Evolutionary conservation across 2,113 vertebrate genomes (phyloP).

Genomic region (Gnathonemus longibarbis): DNA sequence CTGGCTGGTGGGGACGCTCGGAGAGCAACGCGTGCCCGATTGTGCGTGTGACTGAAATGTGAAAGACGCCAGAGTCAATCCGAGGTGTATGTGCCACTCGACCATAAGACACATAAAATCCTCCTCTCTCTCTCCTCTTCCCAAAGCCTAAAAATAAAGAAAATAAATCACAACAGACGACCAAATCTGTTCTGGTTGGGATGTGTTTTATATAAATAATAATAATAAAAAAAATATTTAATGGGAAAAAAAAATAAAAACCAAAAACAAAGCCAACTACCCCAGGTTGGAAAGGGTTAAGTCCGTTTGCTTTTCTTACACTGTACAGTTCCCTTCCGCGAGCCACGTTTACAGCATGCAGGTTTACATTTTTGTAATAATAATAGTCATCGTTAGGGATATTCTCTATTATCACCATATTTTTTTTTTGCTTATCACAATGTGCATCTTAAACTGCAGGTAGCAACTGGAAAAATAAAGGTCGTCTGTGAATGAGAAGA

Average conservation of each 20-base stretch:
- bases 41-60: not conserved
- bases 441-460: conserved; percentile 48
- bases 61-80: not conserved
- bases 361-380: conserved; percentile 17
- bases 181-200: conserved; percentile 19
- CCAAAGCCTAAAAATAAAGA: not conserved
- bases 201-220: conserved; percentile 26
- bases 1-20: not conserved
- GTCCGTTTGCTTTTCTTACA: not conserved
- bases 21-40: not conserved
- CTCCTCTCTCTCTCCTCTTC: not conserved
- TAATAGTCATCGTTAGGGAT: not conserved
- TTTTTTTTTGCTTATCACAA: conserved; percentile 38
- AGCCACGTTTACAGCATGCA: conserved; percentile 43
- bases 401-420: conserved; percentile 7
- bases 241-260: conserved; percentile 13
- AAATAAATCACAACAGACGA: conserved; percentile 12
- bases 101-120: not conserved
- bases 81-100: not conserved
- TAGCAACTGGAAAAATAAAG: conserved; percentile 35
- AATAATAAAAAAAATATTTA: conserved; percentile 23
- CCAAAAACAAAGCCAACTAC: conserved; percentile 17
- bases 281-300: conserved; percentile 16
- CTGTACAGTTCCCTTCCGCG: conserved; percentile 29
- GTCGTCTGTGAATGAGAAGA: conserved; percentile 11